phyloP scores from a whole-genome alignment of 2,888 invertebrate genomes.

The Cheilosia variabilis region DNA sequence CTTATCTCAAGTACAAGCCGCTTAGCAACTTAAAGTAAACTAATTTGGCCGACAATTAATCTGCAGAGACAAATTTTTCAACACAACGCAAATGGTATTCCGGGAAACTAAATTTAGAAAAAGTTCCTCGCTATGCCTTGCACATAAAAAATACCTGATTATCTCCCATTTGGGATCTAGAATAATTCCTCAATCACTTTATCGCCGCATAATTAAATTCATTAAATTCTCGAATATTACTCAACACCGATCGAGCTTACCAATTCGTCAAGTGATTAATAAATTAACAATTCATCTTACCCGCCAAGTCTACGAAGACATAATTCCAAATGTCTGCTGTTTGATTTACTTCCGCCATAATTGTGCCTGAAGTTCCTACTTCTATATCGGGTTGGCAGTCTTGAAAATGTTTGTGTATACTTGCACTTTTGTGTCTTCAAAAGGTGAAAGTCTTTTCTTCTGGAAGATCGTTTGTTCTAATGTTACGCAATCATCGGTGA shows the following conservation, averaged over 20 bases:
- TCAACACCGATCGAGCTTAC: not conserved
- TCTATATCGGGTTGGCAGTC: slow-evolving; percentile 40
- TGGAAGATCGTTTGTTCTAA: slow-evolving; percentile 15
- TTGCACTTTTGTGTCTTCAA: slow-evolving; percentile 24
- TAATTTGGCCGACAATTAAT: slow-evolving; percentile 26
- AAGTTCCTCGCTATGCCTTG: slow-evolving; percentile 18
- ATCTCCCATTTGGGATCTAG: slow-evolving; percentile 15
- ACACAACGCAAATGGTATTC: slow-evolving; percentile 38
- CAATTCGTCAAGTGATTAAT: not conserved
- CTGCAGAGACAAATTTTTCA: slow-evolving; percentile 2
- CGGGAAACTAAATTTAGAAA: slow-evolving; percentile 23
- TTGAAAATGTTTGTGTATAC: slow-evolving; percentile 15
- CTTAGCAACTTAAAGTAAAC: slow-evolving; percentile 34
- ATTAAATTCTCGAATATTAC: slow-evolving; percentile 5
- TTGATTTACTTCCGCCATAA: slow-evolving; percentile 87
- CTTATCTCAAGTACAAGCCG: slow-evolving; percentile 27
- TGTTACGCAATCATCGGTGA: slow-evolving; percentile 53
- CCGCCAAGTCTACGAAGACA: slow-evolving; percentile 87
- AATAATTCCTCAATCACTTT: slow-evolving; percentile 16
- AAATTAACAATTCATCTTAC: slow-evolving; percentile 81
- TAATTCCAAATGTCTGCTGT: slow-evolving; percentile 87
- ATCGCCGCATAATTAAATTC: slow-evolving; percentile 47
- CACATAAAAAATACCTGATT: slow-evolving; percentile 51
- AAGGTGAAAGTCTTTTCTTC: slow-evolving; percentile 15
- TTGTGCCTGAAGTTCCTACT: slow-evolving; percentile 78